Base-by-base conservation (phyloP, 2,888 invertebrate species). In the Caradrina clavipalpis region DNA sequence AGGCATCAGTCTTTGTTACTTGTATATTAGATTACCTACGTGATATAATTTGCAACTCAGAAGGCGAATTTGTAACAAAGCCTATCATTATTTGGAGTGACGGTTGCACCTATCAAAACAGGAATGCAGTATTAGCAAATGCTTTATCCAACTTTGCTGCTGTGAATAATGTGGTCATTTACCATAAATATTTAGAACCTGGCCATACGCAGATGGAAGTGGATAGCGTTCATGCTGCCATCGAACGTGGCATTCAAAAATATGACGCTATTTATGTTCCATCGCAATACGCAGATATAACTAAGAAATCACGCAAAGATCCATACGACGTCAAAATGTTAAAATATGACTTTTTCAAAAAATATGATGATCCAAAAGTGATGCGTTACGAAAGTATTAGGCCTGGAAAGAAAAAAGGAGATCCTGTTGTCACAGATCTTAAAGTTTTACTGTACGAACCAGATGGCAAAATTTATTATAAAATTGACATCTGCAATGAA, bases 321-420 rank as follows among this genome's bases (percentile, higher is more conserved):
- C 39, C 50, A 50, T 53, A 51, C 31, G 50, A 51, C 31, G 60
- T 50, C 21, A 61, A 61, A 21, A 51, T 51, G 51, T 31, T 51
- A 55, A 55, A 62, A 62, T 42, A 13, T 42, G 42, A 54, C 42
- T 42, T 31, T 45, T 53, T 63, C 45, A 54, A 54, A 63, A 47
- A 8, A n/a, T 45, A 7, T 45, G 54, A 63, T 55, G 53, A 54
- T 63, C 42, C 54, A n/a, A 47, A 54, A 54, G 63, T 54, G 5
- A 63, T 63, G 63, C 45, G 53, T 54, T 63, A 63, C 26, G 54
- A 53, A 64, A 56, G 56, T 50, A 64, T 62, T 7, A 64, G 42
- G 57, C 42, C 57, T 57, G 57, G 42, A 5, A 42, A 45, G 57
- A 57, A 57, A 5, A 26, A 54, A 54, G 39, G 39, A 39, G 54